Evolutionary conservation across 2,888 invertebrate species (phyloP).

Genomic region (Aspidiotus destructor): DNA sequence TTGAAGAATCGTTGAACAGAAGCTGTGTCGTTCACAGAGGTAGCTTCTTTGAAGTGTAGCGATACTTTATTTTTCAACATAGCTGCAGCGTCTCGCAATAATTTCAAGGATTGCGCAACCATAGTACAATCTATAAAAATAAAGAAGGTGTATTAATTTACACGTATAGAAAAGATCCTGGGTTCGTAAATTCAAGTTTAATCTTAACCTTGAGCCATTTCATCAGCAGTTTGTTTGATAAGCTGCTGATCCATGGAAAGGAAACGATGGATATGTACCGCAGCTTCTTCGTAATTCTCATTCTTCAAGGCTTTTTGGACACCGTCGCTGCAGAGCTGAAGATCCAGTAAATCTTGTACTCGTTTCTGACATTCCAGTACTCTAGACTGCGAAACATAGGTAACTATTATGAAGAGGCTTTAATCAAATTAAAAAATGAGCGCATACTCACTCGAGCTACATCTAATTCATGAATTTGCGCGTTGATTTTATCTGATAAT

Average conservation of each 20-base stretch:
- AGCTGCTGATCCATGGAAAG: conserved; percentile 82
- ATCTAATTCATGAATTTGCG: conserved; percentile 25
- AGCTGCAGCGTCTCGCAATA: conserved; percentile 64
- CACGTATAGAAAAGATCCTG: too few species aligned
- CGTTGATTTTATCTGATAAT: conserved; percentile 18
- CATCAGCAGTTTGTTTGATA: conserved; percentile 62
- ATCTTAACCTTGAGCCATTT: conserved; percentile 54
- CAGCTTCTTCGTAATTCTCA: conserved; percentile 95
- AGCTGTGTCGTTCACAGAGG: conserved; percentile 73
- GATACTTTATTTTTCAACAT: conserved; percentile 61
- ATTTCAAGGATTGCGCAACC: conserved; percentile 59
- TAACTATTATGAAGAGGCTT: not conserved
- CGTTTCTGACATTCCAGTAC: conserved; percentile 90
- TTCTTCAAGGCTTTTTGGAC: conserved; percentile 86
- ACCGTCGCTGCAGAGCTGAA: conserved; percentile 94
- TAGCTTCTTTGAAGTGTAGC: conserved; percentile 82
- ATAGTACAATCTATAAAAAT: conserved; percentile 49
- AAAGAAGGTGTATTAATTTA: conserved; percentile 41
- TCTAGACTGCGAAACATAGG: conserved; percentile 40
- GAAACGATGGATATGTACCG: conserved; percentile 88
- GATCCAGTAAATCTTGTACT: conserved; percentile 87
- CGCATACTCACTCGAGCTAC: conserved; percentile 10
- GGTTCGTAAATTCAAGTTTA: not conserved
- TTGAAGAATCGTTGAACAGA: conserved; percentile 93
- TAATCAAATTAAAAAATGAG: not conserved